Base-by-base conservation (phyloP, 2,888 invertebrate species). In the Falcaria lacertinaria region DNA sequence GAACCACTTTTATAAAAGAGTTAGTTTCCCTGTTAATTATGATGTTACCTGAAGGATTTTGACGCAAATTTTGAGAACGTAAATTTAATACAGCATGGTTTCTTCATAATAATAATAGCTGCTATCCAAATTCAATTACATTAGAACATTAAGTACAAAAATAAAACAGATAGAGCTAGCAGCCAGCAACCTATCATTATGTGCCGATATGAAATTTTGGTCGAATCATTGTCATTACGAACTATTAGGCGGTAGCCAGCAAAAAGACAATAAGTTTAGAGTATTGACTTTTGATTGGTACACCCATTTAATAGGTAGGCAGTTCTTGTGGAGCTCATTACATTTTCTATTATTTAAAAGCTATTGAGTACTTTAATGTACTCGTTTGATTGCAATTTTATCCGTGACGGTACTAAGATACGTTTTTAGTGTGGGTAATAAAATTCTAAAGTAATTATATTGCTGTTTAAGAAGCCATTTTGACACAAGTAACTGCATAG, bases 211-310 rank as follows among this genome's bases (percentile, higher is more conserved):
- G 54, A 64, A 62, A 73, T 69, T 77, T 73, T 59, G 53, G 62
- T 48, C 58, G 67, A 77, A 75, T 80, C 79, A 78, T 76, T 80
- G 69, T 69, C 74, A 81, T 84, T 81, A 82, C 47, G 34, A 37
- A 57, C 57, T 69, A 69, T 71, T 73, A 69, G 61, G 57, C 54
- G 59, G 74, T 69, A 71, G 70, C 67, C 41, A 54, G 51, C 65
- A 74, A 72, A 73, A 73, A 73, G 64, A 67, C 67, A 69, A 73
- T 70, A 64, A 67, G 59, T 53, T 65, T 53, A 54, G 45, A 62
- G 45, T 69, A 74, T 69, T 64, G 68, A 66, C 57, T 69, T 62
- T 58, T 65, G 64, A 65, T 65, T 69, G 65, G 59, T 54, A 59
- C 51, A 57, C 48, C 36, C 51, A 54, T 46, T 60, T 54, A 54